Base-by-base conservation (phyloP, 2,888 invertebrate genomes). In the Conops quadrifasciatus region DNA sequence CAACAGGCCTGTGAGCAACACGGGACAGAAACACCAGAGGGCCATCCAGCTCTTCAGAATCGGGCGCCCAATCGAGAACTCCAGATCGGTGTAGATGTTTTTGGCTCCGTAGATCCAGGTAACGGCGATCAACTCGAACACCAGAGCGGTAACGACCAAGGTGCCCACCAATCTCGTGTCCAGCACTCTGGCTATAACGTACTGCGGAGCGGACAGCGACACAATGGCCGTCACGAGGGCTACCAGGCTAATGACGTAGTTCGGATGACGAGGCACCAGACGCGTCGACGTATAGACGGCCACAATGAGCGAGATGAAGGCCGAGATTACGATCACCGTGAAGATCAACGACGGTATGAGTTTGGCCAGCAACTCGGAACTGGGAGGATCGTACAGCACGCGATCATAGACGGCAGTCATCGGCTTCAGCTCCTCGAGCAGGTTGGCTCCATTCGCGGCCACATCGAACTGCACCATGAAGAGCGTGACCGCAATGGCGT, bases 51-150 rank as follows among this genome's bases (percentile, higher is more conserved):
- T 77, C 21, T 83, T 84, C 45, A 82, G 82, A 26, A 86, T 86
- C n/a, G 86, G 85, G 2, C 85, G 78, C 0, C 86, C 86, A 70
- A 86, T 84, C 0, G 86, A 86, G 74, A 86, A 86, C 75, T 86
- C 86, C 70, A 86, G 72, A 72, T 86, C 86, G 2, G 84, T 86
- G 69, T 85, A 86, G 47, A 86, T 84, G 72, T 85, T 85, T 75
- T 86, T 86, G 2, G 83, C 83, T 53, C 86, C 86, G 74, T 86
- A 86, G 21, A 86, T 85, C 86, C 86, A 86, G 1, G 82, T 82
- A 7, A 84, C 80, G 19, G 85, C 83, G 66, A 86, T 86, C 26
- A 86, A 75, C 71, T 86, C 86, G 67, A 86, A 86, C 0, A 86
- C 82, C 67, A 86, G 71, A 2, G 86, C 83, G 2, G 84, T 81